Evolutionary conservation across 2,113 vertebrate species (phyloP).

Genomic region (human (Homo sapiens)): GRCh38 chr5:94680001-94680500

Average conservation of each 20-base stretch:
- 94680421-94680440: slow-evolving; percentile 49
- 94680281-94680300: slow-evolving; percentile 55
- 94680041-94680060: neutral
- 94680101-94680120: slow-evolving; percentile 31
- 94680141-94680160: slow-evolving; percentile 47
- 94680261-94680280: slow-evolving; percentile 74
- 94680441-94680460: neutral
- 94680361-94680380: slow-evolving; percentile 69
- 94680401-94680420: slow-evolving; percentile 27
- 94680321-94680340: slow-evolving; percentile 54
- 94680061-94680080: slow-evolving; percentile 29
- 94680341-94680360: slow-evolving; percentile 49
- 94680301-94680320: slow-evolving; percentile 47
- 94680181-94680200: slow-evolving; percentile 55
- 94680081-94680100: neutral
- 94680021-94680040: slow-evolving; percentile 18
- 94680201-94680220: slow-evolving; percentile 54
- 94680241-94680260: slow-evolving; percentile 45
- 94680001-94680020: neutral
- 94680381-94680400: slow-evolving; percentile 58
- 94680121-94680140: slow-evolving; percentile 55
- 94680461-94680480: slow-evolving; percentile 43
- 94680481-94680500: slow-evolving; percentile 38
- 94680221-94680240: slow-evolving; percentile 50
- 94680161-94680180: slow-evolving; percentile 58